Percentiles rank a stretch among this genome's conserved stretches.
phyloP scores from a whole-genome alignment of 2,888 invertebrate species.

The Parnassius mnemosyne region DNA sequence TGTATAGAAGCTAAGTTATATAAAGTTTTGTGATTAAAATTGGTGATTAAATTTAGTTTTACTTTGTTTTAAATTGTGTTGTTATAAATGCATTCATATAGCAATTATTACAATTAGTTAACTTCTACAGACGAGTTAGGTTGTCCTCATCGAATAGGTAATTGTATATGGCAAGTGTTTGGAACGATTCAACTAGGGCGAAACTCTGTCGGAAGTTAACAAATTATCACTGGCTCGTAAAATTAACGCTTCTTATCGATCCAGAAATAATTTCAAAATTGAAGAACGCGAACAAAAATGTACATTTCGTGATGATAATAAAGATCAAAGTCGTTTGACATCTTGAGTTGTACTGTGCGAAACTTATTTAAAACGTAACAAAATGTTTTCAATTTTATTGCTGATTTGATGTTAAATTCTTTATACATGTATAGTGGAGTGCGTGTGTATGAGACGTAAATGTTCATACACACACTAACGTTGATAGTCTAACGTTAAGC shows the following conservation, averaged over 20 bases:
- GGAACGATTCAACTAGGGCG: slow-evolving; percentile 76
- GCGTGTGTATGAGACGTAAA: slow-evolving; percentile 57
- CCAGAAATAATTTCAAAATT: slow-evolving; percentile 70
- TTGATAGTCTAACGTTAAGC: slow-evolving; percentile 39
- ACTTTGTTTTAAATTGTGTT: neutral
- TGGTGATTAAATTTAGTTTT: no score
- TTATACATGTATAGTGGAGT: slow-evolving; percentile 67
- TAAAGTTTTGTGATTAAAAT: no score
- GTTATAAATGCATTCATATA: neutral
- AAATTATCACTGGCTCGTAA: slow-evolving; percentile 80
- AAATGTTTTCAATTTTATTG: slow-evolving; percentile 81
- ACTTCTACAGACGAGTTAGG: slow-evolving; percentile 29
- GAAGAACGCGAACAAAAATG: slow-evolving; percentile 49
- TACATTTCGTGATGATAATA: slow-evolving; percentile 50
- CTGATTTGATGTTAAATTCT: slow-evolving; percentile 80
- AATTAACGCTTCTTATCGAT: slow-evolving; percentile 80
- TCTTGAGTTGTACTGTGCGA: slow-evolving; percentile 46
- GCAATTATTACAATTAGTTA: neutral
- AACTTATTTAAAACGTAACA: slow-evolving; percentile 79
- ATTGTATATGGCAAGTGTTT: slow-evolving; percentile 71
- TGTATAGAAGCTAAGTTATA: no score
- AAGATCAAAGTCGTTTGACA: slow-evolving; percentile 58
- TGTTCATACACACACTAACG: slow-evolving; percentile 59
- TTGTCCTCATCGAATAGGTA: slow-evolving; percentile 46
- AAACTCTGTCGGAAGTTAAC: slow-evolving; percentile 79